phyloP scores from a whole-genome alignment of 2,888 invertebrate genomes.

The Trissolcus japonicus region DNA sequence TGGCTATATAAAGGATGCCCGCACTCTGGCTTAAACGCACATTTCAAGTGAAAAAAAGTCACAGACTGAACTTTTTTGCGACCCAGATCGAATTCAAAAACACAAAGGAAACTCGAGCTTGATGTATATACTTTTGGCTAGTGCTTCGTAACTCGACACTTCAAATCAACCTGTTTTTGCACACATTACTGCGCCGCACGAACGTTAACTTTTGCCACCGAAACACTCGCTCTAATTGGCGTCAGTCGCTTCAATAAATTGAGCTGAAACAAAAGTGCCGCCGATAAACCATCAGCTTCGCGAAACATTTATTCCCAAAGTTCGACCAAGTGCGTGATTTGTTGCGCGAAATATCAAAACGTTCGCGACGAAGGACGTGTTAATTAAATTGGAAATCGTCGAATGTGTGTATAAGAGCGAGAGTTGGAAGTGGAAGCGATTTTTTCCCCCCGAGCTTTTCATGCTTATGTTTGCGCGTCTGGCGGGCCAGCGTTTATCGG shows the following conservation, averaged over 20 bases:
- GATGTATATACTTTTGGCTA: constrained; percentile 8
- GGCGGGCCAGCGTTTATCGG: constrained; percentile 3
- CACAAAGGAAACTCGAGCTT: constrained; percentile 23
- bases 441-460: too few species aligned
- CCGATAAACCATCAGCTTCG: too few species aligned
- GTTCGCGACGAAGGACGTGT: too few species aligned
- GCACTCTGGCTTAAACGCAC: too few species aligned
- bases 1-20: too few species aligned
- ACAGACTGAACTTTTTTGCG: constrained; percentile 13
- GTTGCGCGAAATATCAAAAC: too few species aligned
- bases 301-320: too few species aligned
- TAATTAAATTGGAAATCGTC: too few species aligned
- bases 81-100: constrained; percentile 38
- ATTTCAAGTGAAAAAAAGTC: background rate
- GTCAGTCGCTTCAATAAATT: background rate
- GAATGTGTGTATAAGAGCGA: background rate
- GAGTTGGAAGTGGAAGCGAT: too few species aligned
- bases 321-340: too few species aligned
- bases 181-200: constrained; percentile 16
- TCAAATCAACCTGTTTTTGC: constrained; percentile 29
- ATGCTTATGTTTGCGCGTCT: background rate
- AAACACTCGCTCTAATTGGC: constrained; percentile 39
- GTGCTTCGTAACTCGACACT: constrained; percentile 24
- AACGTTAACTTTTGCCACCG: constrained; percentile 32
- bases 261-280: background rate